These are phyloP conservation scores for Cylloceria caligata DNA, from an alignment of 2,888 invertebrate species.

Conservation along the genomic window DNA sequence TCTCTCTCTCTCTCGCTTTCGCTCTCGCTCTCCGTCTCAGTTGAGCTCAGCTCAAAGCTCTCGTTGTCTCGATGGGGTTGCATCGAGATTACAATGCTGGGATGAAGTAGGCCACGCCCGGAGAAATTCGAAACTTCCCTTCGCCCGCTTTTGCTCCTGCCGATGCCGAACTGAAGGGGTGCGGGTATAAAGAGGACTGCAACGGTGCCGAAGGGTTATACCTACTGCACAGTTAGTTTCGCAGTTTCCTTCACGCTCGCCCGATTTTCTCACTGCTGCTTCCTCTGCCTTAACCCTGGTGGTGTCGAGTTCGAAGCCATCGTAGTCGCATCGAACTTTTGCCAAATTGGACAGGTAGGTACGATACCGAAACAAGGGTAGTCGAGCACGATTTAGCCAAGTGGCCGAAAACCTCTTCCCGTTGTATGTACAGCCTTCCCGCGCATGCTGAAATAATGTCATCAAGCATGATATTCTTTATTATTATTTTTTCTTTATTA, in stretches of 20 bases:
- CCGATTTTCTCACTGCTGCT: conserved; percentile 61
- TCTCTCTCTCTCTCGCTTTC: too few relatives aligned
- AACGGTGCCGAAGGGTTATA: conserved; percentile 41
- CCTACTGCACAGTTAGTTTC: conserved; percentile 59
- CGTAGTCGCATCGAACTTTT: conserved; percentile 57
- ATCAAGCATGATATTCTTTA: background rate
- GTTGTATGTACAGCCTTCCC: background rate
- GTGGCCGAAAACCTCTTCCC: background rate
- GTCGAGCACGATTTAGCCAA: conserved; percentile 26
- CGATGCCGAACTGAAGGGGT: conserved; percentile 34
- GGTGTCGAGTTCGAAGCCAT: conserved; percentile 34
- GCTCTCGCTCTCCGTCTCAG: conserved; percentile 20
- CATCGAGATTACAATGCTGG: conserved; percentile 69
- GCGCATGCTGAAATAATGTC: conserved; percentile 6
- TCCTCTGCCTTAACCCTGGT: conserved; percentile 2
- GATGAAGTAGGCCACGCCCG: conserved; percentile 69
- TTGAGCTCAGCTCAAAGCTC: conserved; percentile 37
- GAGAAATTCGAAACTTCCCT: conserved; percentile 69
- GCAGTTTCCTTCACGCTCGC: conserved; percentile 65
- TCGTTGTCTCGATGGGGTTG: conserved; percentile 68
- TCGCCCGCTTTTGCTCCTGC: conserved; percentile 40
- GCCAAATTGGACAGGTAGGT: conserved; percentile 63
- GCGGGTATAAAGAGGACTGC: conserved; percentile 19
- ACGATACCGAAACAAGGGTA: conserved; percentile 24
- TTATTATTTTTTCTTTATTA: background rate